These are phyloP conservation scores for Hoplias malabaricus DNA, from an alignment of 2,113 vertebrate species.

Conservation along the genomic window DNA sequence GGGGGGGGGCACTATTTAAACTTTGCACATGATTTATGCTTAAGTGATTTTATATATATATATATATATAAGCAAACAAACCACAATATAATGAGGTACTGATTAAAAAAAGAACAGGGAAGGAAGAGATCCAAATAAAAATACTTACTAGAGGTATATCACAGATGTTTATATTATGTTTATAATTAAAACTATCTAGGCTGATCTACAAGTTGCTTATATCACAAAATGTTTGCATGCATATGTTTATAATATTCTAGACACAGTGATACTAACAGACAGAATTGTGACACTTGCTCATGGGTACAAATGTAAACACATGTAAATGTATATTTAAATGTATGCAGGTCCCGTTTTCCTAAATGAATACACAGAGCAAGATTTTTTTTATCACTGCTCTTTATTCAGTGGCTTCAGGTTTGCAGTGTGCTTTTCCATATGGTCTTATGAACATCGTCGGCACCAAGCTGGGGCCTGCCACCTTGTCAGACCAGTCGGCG, in stretches of 20 bases:
- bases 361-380: background rate
- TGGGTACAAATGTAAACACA: background rate
- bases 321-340: background rate
- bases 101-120: too few relatives aligned
- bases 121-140: too few relatives aligned
- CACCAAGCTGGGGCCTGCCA: constrained; percentile 42
- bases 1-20: too few relatives aligned
- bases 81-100: too few relatives aligned
- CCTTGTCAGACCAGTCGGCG: constrained; percentile 52
- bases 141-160: too few relatives aligned
- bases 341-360: too few relatives aligned
- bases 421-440: constrained; percentile 34
- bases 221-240: background rate
- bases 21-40: too few relatives aligned
- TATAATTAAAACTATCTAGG: background rate
- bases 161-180: too few relatives aligned
- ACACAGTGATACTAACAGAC: background rate
- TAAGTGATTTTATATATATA: too few relatives aligned
- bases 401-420: too few relatives aligned
- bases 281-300: background rate
- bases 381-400: background rate
- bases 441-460: background rate
- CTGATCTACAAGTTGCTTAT: background rate
- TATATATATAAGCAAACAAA: too few relatives aligned
- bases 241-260: background rate